These are phyloP conservation scores for Pluvialis apricaria DNA, from an alignment of 2,113 vertebrate genomes.

Conservation along the genomic window DNA sequence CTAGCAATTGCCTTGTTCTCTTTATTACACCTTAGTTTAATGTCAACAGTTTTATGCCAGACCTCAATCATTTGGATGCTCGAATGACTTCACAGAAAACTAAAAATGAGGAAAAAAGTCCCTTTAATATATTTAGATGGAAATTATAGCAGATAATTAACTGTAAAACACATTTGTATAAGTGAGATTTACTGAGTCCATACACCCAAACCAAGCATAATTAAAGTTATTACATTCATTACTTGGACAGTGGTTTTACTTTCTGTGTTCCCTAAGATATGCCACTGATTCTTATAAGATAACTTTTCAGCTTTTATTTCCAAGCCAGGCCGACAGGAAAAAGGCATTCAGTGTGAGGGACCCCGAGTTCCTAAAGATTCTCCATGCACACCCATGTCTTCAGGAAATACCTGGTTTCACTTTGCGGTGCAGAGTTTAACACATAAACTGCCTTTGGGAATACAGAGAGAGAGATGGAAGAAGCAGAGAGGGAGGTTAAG, in stretches of 20 bases:
- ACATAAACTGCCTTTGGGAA: background rate
- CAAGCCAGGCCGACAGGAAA: background rate
- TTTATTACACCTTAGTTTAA: constrained; percentile 33
- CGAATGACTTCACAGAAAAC: background rate
- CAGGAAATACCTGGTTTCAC: background rate
- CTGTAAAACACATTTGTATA: background rate
- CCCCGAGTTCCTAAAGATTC: background rate
- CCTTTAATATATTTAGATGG: constrained; percentile 1
- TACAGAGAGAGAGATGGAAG: background rate
- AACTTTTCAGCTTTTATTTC: background rate
- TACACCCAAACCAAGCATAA: background rate
- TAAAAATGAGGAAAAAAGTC: background rate
- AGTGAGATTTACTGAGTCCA: background rate
- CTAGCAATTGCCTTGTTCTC: background rate
- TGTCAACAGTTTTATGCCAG: constrained; percentile 17
- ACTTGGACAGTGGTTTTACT: background rate
- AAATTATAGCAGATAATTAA: constrained; percentile 8
- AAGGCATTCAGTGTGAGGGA: background rate
- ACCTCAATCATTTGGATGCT: constrained; percentile 9
- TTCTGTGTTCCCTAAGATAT: background rate
- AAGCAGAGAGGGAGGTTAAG: background rate
- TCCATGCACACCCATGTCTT: background rate
- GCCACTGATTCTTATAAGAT: background rate
- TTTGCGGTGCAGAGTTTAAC: background rate
- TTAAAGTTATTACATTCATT: background rate